Percentiles rank a stretch among this genome's conserved stretches.
Conservation (phyloP, 2,888 invertebrate species). For the Koerneria pararmatus region DNA sequence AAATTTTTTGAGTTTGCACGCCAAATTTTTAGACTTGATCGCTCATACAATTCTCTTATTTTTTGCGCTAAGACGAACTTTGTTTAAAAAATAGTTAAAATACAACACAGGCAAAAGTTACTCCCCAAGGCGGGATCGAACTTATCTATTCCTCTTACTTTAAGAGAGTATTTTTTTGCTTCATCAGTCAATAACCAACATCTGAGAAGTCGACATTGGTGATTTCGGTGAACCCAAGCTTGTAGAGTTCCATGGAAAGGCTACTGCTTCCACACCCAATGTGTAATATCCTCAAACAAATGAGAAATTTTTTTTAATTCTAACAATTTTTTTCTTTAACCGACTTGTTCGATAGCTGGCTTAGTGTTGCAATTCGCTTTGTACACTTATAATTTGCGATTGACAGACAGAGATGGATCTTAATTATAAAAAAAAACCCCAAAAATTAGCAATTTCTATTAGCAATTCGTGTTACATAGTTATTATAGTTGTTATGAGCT, state of each 20-base stretch:
- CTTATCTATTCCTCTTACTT: too few species aligned
- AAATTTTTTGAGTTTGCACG: too few species aligned
- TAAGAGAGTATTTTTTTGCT: too few species aligned
- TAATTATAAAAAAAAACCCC: neutral
- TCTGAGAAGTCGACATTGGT: slow-evolving; percentile 63
- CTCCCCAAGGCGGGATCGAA: too few species aligned
- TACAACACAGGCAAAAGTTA: too few species aligned
- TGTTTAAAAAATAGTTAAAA: too few species aligned
- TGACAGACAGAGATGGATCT: too few species aligned
- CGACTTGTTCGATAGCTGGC: neutral
- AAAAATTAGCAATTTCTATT: too few species aligned
- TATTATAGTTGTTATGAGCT: neutral
- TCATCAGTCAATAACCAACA: slow-evolving; percentile 45
- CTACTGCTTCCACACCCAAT: slow-evolving; percentile 63
- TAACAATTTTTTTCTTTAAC: neutral
- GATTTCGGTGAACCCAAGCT: slow-evolving; percentile 61
- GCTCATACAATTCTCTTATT: too few species aligned
- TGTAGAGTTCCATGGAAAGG: slow-evolving; percentile 61
- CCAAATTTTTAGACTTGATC: too few species aligned
- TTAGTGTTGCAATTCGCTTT: neutral
- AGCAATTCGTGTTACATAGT: neutral
- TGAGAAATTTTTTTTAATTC: neutral
- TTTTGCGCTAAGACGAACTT: too few species aligned
- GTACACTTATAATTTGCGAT: neutral
- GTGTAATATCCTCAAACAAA: slow-evolving; percentile 43